Evolutionary conservation across 2,797 vertebrate species (phyloP).

Genomic region (Channallabes apus): DNA sequence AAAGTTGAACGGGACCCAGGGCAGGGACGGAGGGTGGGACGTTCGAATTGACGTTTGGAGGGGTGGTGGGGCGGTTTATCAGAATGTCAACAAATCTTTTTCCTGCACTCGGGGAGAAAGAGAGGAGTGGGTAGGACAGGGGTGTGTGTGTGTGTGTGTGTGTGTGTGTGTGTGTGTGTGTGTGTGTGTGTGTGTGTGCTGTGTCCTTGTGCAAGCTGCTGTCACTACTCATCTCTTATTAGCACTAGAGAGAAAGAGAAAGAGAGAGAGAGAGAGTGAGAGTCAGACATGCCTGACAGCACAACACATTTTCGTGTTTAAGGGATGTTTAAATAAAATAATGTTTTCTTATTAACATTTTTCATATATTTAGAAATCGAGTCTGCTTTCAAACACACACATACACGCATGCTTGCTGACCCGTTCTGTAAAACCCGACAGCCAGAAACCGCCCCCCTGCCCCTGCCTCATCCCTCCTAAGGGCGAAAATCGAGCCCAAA

Average conservation of each 20-base stretch:
- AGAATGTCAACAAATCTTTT: constrained; percentile 51
- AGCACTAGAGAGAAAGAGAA: background rate
- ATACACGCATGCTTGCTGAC: background rate
- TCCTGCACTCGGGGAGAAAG: constrained; percentile 16
- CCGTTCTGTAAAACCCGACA: background rate
- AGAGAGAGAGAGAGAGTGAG: constrained; percentile 14
- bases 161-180: constrained; percentile 16
- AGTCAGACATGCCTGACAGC: background rate
- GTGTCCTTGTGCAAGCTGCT: constrained; percentile 42
- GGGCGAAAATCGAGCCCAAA: background rate
- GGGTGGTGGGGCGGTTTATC: constrained; percentile 11
- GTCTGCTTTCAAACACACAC: background rate
- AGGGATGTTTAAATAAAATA: background rate
- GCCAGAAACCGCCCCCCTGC: background rate
- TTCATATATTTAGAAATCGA: background rate
- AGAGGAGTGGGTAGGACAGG: background rate
- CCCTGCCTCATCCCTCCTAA: background rate
- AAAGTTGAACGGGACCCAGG: background rate
- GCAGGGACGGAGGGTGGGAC: background rate
- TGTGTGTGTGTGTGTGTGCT: too few relatives aligned
- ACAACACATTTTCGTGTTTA: too few relatives aligned
- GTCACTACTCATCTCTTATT: constrained; percentile 53
- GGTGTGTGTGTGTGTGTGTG: background rate
- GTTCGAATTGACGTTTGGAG: too few relatives aligned
- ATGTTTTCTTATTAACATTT: background rate